Evolutionary conservation across 2,888 invertebrate species (phyloP).

Genomic region (Schrankia costaestrigalis): DNA sequence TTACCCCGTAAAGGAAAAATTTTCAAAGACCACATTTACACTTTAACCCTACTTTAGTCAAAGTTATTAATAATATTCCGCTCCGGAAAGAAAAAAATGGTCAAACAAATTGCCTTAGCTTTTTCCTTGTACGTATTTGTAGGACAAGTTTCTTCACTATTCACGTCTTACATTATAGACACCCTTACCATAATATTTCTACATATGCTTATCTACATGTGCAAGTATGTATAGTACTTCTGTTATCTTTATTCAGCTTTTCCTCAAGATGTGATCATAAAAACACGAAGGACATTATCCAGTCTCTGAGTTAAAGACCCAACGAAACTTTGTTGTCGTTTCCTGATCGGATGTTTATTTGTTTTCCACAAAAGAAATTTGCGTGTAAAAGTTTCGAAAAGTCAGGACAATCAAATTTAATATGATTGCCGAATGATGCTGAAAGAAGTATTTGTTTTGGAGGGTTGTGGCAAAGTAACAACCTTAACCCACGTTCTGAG

Average conservation of each 20-base stretch:
- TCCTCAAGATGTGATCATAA: conserved; percentile 30
- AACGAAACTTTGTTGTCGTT: conserved; percentile 18
- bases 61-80: conserved; percentile 25
- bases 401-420: conserved; percentile 21
- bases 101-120: conserved; percentile 22
- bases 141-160: conserved; percentile 12
- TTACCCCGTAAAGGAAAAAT: conserved; percentile 4
- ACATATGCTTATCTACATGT: conserved; percentile 8
- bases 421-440: conserved; percentile 10
- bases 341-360: conserved; percentile 33
- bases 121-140: conserved; percentile 29
- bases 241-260: conserved; percentile 35
- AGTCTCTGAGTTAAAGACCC: conserved; percentile 32
- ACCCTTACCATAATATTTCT: no score
- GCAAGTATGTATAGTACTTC: conserved; percentile 11
- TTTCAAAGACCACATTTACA: conserved; percentile 18
- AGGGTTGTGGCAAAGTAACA: background rate
- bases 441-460: background rate
- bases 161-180: conserved; percentile 15
- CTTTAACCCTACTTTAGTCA: conserved; percentile 25
- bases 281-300: conserved; percentile 31
- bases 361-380: conserved; percentile 20
- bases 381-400: conserved; percentile 19
- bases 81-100: conserved; percentile 21
- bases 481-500: no score